A percentile compares a stretch with the other conserved stretches of the same genome.
Conservation (phyloP, 2,888 invertebrate species). For the Drosophila kanekoi region DNA sequence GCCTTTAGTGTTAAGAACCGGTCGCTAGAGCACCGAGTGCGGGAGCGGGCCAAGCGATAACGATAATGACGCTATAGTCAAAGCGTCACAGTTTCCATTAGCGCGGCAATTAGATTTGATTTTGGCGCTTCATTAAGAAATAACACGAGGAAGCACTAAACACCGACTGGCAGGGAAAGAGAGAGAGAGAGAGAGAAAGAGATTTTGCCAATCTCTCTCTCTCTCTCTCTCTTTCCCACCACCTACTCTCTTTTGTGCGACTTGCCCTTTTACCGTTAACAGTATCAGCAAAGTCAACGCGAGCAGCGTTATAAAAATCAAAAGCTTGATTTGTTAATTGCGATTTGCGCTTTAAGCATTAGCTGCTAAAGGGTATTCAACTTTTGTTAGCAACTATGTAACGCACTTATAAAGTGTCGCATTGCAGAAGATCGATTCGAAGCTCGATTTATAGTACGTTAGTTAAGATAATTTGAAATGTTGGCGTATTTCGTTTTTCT, state of each 20-base stretch:
- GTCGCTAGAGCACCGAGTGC: slow-evolving; percentile 20
- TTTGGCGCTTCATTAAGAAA: slow-evolving; percentile 69
- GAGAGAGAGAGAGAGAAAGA: slow-evolving; percentile 7
- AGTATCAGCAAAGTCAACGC: slow-evolving; percentile 59
- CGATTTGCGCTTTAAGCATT: slow-evolving; percentile 36
- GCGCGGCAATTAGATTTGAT: slow-evolving; percentile 62
- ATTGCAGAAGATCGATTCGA: too few species aligned
- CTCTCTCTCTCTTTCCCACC: not conserved
- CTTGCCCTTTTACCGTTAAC: slow-evolving; percentile 68
- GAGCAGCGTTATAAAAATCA: slow-evolving; percentile 32
- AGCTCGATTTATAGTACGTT: too few species aligned
- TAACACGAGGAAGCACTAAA: slow-evolving; percentile 39
- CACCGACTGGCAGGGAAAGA: slow-evolving; percentile 4
- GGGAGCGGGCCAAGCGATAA: slow-evolving; percentile 45
- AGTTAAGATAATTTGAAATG: not conserved
- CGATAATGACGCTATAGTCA: slow-evolving; percentile 67
- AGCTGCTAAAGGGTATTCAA: slow-evolving; percentile 16
- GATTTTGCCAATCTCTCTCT: slow-evolving; percentile 3
- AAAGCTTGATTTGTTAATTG: slow-evolving; percentile 61
- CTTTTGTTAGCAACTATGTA: slow-evolving; percentile 4
- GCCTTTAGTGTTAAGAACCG: slow-evolving; percentile 57
- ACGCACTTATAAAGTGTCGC: not conserved
- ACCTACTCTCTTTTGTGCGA: slow-evolving; percentile 32
- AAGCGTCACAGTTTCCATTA: slow-evolving; percentile 63
- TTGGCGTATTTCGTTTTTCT: too few species aligned